phyloP scores from a whole-genome alignment of 2,797 vertebrate genomes.

The Oreonectes daqikongensis region DNA sequence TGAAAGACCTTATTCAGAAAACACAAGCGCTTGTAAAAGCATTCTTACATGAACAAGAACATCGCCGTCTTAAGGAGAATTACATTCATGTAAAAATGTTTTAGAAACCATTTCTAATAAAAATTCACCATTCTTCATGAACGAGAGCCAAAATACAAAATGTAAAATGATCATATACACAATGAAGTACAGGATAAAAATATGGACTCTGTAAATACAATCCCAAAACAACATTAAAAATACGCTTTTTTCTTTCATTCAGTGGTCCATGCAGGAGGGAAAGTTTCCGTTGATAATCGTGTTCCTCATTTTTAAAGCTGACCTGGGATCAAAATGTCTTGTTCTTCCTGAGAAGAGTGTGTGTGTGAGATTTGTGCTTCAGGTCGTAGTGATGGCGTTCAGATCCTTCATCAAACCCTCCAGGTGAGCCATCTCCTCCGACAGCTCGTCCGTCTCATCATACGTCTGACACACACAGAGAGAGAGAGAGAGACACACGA shows the following conservation, averaged over 20 bases:
- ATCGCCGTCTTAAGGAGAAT: too few species aligned
- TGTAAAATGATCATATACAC: constrained; percentile 37
- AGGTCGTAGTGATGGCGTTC: constrained; percentile 97
- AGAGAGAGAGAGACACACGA: too few species aligned
- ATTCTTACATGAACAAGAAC: too few species aligned
- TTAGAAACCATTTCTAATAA: not conserved
- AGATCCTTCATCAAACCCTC: constrained; percentile 99
- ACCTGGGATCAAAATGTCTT: constrained; percentile 56
- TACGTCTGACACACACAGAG: constrained; percentile 79
- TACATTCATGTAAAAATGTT: not conserved
- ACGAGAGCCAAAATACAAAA: constrained; percentile 24
- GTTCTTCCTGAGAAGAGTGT: constrained; percentile 79
- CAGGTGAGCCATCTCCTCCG: constrained; percentile 99
- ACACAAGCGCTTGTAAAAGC: too few species aligned
- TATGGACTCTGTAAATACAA: constrained; percentile 17
- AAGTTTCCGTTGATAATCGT: constrained; percentile 66
- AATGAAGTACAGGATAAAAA: constrained; percentile 9
- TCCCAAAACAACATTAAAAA: constrained; percentile 15
- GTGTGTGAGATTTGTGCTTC: constrained; percentile 61
- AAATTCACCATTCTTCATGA: constrained; percentile 5
- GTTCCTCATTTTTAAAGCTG: constrained; percentile 25
- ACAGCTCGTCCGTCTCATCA: constrained; percentile 95
- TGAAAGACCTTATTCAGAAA: too few species aligned
- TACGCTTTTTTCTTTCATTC: not conserved
- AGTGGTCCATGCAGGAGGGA: constrained; percentile 69